These are phyloP conservation scores for Turnix velox DNA, from an alignment of 2,113 vertebrate species.

Conservation along the genomic window DNA sequence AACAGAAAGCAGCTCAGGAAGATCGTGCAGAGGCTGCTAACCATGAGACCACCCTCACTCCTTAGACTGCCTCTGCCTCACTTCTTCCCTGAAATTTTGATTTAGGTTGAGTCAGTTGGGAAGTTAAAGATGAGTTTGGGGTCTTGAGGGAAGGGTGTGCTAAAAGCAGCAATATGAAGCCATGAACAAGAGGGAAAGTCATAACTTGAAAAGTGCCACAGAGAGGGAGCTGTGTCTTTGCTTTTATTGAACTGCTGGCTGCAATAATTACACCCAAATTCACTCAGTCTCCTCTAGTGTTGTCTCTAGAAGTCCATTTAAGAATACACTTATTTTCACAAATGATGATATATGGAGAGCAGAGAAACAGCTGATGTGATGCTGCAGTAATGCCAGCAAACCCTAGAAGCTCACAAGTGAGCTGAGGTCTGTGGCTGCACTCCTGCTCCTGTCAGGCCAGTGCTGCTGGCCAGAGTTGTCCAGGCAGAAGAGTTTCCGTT, in stretches of 20 bases:
- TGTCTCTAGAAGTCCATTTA: slow-evolving; percentile 52
- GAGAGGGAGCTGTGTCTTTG: neutral
- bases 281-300: neutral
- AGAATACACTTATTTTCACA: neutral
- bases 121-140: neutral
- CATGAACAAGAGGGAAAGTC: neutral
- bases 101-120: neutral
- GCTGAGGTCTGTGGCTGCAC: neutral
- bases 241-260: slow-evolving; percentile 45
- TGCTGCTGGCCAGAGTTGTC: neutral
- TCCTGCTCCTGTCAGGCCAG: neutral
- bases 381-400: neutral
- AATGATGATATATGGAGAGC: slow-evolving; percentile 10
- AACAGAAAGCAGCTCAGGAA: neutral
- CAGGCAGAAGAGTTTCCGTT: neutral
- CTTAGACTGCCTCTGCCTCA: neutral
- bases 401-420: neutral
- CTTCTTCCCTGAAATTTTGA: neutral
- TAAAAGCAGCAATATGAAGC: neutral
- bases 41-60: neutral
- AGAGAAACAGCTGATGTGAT: neutral
- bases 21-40: neutral
- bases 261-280: slow-evolving; percentile 32
- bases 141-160: neutral
- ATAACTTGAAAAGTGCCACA: neutral